Percentiles rank a stretch among this genome's conserved stretches.
These are phyloP conservation scores for Bedellia somnulentella DNA, from an alignment of 2,888 invertebrate species.

Conservation along the genomic window DNA sequence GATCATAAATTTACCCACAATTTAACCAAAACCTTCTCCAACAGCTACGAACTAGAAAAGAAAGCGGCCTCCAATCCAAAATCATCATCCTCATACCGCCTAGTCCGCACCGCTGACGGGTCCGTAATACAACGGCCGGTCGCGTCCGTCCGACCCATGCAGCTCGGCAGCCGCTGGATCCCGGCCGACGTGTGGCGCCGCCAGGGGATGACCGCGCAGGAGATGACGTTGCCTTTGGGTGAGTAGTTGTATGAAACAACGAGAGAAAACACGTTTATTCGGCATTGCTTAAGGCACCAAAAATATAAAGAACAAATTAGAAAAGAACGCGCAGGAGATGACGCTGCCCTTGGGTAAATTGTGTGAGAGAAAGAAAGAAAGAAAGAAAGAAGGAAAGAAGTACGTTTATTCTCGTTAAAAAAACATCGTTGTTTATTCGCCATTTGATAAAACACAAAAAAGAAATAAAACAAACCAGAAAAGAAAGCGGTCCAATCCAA, in stretches of 20 bases:
- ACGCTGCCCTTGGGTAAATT: slow-evolving; percentile 1
- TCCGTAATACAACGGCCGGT: slow-evolving; percentile 67
- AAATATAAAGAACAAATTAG: slow-evolving; percentile 78
- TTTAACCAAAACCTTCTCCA: too few species aligned
- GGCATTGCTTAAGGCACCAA: slow-evolving; percentile 67
- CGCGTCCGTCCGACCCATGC: slow-evolving; percentile 80
- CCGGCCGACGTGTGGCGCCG: slow-evolving; percentile 89
- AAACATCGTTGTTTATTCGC: too few species aligned
- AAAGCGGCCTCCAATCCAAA: slow-evolving; percentile 74
- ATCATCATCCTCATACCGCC: slow-evolving; percentile 58
- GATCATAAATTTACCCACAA: too few species aligned
- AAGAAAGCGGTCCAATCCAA: slow-evolving; percentile 80
- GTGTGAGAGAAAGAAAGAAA: too few species aligned
- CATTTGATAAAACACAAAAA: too few species aligned
- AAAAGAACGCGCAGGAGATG: slow-evolving; percentile 59
- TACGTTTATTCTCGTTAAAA: too few species aligned
- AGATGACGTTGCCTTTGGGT: slow-evolving; percentile 89
- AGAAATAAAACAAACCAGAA: slow-evolving; percentile 92
- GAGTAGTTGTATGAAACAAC: slow-evolving; percentile 10
- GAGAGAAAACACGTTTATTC: not conserved
- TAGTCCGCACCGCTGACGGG: slow-evolving; percentile 67
- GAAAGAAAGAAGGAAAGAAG: too few species aligned
- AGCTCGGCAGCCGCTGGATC: slow-evolving; percentile 76
- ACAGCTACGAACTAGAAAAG: slow-evolving; percentile 90
- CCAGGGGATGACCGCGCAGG: slow-evolving; percentile 94